Percentiles rank a stretch among this genome's conserved stretches.
phyloP scores from a whole-genome alignment of 2,888 invertebrate species.

The Pachycephus smyrnensis region DNA sequence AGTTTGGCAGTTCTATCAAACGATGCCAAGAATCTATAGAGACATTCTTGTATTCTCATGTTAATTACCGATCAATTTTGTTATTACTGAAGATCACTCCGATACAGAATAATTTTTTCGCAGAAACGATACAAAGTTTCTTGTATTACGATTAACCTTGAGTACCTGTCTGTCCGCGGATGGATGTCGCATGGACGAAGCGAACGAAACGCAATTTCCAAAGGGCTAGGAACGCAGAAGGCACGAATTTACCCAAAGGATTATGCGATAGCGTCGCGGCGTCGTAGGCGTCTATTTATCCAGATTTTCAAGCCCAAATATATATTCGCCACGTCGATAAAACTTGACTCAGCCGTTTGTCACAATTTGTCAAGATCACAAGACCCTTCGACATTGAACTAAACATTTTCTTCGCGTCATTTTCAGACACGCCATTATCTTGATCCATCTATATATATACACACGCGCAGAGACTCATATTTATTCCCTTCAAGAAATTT shows the following conservation, averaged over 20 bases:
- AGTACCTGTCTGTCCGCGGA: neutral
- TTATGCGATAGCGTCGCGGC: neutral
- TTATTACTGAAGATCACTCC: neutral
- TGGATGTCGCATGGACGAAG: neutral
- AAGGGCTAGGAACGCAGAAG: neutral
- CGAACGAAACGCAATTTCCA: neutral
- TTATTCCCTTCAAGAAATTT: neutral
- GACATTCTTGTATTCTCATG: neutral
- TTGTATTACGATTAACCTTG: neutral
- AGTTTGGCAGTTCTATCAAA: neutral
- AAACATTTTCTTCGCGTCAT: too few species aligned
- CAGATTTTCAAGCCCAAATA: neutral
- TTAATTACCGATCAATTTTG: neutral
- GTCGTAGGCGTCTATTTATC: neutral
- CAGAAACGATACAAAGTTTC: neutral
- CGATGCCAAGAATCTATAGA: neutral
- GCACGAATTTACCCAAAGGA: neutral
- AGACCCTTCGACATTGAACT: neutral
- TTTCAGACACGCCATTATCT: too few species aligned
- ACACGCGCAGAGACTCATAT: too few species aligned
- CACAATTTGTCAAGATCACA: neutral
- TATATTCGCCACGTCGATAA: neutral
- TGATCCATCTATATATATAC: neutral
- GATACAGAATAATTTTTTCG: neutral
- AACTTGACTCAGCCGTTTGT: neutral